Base-by-base conservation (phyloP, 2,113 vertebrate genomes). In the Spea multiplicata region DNA sequence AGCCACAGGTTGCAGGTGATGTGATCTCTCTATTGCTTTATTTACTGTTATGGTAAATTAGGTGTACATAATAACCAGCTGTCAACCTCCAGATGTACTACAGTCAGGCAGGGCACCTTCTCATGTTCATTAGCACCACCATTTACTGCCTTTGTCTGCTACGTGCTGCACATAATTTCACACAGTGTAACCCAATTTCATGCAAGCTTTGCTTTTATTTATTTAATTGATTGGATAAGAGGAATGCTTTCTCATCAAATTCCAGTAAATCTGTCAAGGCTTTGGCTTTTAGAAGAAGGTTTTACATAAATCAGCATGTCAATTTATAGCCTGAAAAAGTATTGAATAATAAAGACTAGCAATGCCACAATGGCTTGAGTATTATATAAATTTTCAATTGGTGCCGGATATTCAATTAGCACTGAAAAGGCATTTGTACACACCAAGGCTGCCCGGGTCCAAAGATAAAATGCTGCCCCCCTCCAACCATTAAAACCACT, bases 31-130 rank as follows among this genome's bases (percentile, higher is more conserved):
- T 85, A 49, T 87, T 78, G 67, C 55, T 47, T 75, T 88, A 86
- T 90, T 92, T 90, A 90, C 82, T 55, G 74, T 84, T 84, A 83
- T 16, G 59, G 81, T 88, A 92, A 91, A 92, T 91, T 89, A 91
- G 84, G 82, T 88, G 86, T 88, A 85, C 72, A 81, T 89, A 91
- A 89, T 90, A 89, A 87, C 87, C 87, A 92, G 88, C 88, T 91
- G 90, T 89, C 80, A 3, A 83, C 84, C 83, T 90, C 87, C 86
- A 89, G 86, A 87, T 88, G 88, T 82, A 83, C 65, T 65, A 65
- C 68, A 89, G 84, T 84, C 84, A 84, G 78, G 82, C 84, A 79
- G 84, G 62, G 78, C 86, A 90, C 90, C 89, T 87, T 84, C 72
- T 68, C 67, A 61, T 71, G 70, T 66, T 78, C 64, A 78, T 83